These are phyloP conservation scores for Eilema depressum DNA, from an alignment of 2,888 invertebrate genomes.

Conservation along the genomic window DNA sequence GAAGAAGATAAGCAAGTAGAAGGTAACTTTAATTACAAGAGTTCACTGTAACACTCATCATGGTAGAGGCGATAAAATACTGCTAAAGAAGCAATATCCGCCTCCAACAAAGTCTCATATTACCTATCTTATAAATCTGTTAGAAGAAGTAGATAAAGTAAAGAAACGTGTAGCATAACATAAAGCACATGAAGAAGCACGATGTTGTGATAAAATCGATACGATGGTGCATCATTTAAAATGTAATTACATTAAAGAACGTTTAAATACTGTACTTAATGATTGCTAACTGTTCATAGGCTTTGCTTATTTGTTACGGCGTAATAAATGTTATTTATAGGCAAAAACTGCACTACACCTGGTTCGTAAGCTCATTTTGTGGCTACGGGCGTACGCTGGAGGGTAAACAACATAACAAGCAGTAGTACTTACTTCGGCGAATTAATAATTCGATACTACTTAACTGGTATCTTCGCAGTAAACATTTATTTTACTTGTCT, in stretches of 20 bases:
- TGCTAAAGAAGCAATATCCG: neutral
- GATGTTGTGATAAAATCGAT: no score
- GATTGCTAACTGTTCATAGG: neutral
- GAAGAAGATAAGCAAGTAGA: neutral
- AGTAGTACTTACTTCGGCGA: neutral
- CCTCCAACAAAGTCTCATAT: neutral
- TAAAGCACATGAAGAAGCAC: no score
- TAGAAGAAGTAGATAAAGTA: no score
- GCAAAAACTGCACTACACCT: neutral
- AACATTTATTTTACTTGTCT: no score
- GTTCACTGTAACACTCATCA: neutral
- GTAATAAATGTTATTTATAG: neutral
- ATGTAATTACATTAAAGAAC: neutral
- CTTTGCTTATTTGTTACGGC: neutral
- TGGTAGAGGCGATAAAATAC: neutral
- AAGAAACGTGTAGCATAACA: no score
- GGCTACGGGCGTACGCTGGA: no score
- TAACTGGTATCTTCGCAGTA: neutral
- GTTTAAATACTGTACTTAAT: neutral
- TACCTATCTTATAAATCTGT: neutral
- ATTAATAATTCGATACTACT: neutral
- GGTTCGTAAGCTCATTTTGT: neutral
- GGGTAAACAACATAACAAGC: neutral
- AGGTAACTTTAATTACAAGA: neutral
- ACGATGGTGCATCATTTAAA: neutral